Base-by-base conservation (phyloP, 2,113 vertebrate species). In the Thunnus thynnus region DNA sequence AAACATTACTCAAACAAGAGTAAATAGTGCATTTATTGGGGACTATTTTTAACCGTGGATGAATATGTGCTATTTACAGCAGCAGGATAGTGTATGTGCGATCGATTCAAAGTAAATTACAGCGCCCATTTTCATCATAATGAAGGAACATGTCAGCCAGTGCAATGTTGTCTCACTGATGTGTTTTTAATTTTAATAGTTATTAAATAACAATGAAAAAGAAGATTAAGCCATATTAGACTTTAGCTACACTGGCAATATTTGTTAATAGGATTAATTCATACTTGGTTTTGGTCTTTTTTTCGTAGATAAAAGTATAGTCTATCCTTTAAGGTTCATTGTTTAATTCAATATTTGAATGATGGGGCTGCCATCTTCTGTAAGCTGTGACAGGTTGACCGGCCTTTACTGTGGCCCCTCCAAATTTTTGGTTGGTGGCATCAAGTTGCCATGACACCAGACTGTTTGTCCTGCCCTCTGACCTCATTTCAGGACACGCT, bases 381-480 rank as follows among this genome's bases (percentile, higher is more conserved):
- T 82, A 58, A 67, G 44, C 62, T 61, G 18, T 54, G 62, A 77
- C 80, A 76, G 72, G 57, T 70, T 69, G 36, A 20, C 56, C 27
- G 44, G 80, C 64, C 74, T 54, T 76, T 78, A 10, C 46, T 13
- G 52, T 7, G 13, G 52, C 56, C 25, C 77, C 78, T 76, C 48
- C 32, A 74, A 75, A 85, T 72, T 78, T 85, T 78, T 73, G 65
- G 61, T 76, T 18, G 74, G 82, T 91, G 88, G 89, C 89, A 89
- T 90, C 77, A 82, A 70, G 91, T 94, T 94, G 89, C 91, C 88
- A 93, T 93, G 91, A 93, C 92, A 81, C 78, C 90, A 93, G 93
- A 94, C 92, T 88, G 86, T 92, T 90, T 92, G 85, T 84, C 79
- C 86, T 93, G 91, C 84, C 89, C 93, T 91, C 83, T 94, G 90